These are phyloP conservation scores for Julus scandinavius DNA, from an alignment of 2,888 invertebrate species.

Conservation along the genomic window DNA sequence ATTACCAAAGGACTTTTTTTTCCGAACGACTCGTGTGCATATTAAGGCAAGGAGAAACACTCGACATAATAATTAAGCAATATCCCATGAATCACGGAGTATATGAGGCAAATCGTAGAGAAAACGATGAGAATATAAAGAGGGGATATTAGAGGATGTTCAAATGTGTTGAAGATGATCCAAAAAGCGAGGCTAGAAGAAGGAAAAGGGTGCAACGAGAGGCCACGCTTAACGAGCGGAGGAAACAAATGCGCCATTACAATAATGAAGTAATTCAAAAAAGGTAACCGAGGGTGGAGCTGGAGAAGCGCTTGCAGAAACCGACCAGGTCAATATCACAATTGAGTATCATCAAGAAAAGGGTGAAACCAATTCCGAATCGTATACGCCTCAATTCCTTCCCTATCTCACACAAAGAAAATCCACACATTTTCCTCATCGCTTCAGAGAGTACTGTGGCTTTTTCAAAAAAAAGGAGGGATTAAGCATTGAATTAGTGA, in stretches of 20 bases:
- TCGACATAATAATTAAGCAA: conserved; percentile 52
- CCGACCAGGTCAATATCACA: conserved; percentile 28
- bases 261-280: conserved; percentile 45
- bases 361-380: conserved; percentile 31
- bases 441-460: background rate
- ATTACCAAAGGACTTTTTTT: conserved; percentile 29
- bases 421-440: background rate
- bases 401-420: background rate
- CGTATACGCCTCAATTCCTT: background rate
- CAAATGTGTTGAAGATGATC: conserved; percentile 23
- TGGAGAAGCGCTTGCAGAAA: background rate
- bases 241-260: conserved; percentile 42
- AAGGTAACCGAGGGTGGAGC: conserved; percentile 35
- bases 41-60: conserved; percentile 30
- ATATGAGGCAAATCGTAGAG: conserved; percentile 48
- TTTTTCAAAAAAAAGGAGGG: background rate
- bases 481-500: background rate
- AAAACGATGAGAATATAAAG: background rate
- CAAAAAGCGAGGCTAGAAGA: background rate
- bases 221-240: conserved; percentile 25
- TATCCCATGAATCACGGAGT: conserved; percentile 51
- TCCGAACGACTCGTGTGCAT: background rate
- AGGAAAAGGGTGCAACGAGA: background rate
- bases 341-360: conserved; percentile 35
- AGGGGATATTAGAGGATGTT: conserved; percentile 12